phyloP scores from a whole-genome alignment of 2,797 vertebrate genomes.

The Cyprinella venusta region DNA sequence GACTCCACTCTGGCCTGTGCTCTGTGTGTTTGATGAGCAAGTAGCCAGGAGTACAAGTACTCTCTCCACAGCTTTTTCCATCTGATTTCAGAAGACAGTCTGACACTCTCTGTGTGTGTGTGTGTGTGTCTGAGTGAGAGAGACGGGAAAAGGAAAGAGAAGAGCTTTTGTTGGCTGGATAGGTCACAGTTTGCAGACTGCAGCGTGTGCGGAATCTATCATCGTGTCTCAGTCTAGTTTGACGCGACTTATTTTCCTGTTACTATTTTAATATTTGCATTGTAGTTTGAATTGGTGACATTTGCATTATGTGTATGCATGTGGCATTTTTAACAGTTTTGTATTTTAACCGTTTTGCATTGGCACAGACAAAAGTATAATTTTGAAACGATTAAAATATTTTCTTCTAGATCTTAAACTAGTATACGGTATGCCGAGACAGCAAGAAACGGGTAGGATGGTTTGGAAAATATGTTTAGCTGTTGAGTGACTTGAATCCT shows the following conservation, averaged over 20 bases:
- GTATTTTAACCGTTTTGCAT: not conserved
- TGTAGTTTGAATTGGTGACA: not conserved
- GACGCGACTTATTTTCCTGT: conserved; percentile 35
- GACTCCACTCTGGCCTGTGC: conserved; percentile 70
- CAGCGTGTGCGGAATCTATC: conserved; percentile 41
- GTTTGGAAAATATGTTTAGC: not conserved
- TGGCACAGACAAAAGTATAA: not conserved
- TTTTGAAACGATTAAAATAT: not conserved
- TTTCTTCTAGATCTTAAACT: not conserved
- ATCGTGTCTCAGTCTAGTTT: conserved; percentile 17
- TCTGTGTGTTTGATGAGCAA: conserved; percentile 78
- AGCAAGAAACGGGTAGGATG: not conserved
- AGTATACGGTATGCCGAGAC: not conserved
- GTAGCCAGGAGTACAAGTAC: conserved; percentile 77
- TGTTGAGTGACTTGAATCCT: not conserved
- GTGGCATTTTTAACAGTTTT: not conserved
- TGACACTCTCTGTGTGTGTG: conserved; percentile 48
- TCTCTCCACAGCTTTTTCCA: conserved; percentile 70
- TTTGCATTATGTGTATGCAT: not conserved
- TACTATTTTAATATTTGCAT: conserved; percentile 17
- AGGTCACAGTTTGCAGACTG: conserved; percentile 57
- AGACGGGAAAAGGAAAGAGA: conserved; percentile 34
- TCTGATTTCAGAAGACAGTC: conserved; percentile 66
- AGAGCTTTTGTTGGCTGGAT: conserved; percentile 58
- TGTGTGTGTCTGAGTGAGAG: conserved; percentile 34